Base-by-base conservation (phyloP, 2,113 vertebrate genomes). In the Baryphthengus martii region DNA sequence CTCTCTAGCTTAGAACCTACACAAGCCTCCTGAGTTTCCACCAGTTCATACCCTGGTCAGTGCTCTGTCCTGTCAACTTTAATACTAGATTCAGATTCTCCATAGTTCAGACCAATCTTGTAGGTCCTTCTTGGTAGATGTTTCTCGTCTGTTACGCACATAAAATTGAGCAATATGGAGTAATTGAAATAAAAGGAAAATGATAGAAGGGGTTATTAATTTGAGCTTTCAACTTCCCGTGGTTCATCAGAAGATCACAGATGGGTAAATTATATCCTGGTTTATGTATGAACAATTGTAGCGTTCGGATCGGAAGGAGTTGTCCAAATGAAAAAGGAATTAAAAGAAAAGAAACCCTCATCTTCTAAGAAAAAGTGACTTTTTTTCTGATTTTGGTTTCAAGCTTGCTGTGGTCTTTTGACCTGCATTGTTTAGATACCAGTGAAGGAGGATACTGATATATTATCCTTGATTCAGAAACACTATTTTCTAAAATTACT, bases 71-170 rank as follows among this genome's bases (percentile, higher is more conserved):
- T 66, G 10, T 23, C 65, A 45, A 18, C 49, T 77, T n/a, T 71
- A 7, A 3, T 6, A 1, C 11, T 7, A 13, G 11, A 7, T 58
- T 61, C 17, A 10, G 13, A 3, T 45, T 72, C 39, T 35, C 11
- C 20, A 3, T 14, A 21, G 23, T 11, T 89, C 40, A 50, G 11
- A n/a, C 19, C 3, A 3, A 6, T 18, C 40, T 67, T 3, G 0
- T 39, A 44, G 28, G 26, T 45, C 42, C 42, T 44, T 17, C 44
- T 52, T 42, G 29, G 21, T 19, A 44, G 58, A 8, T 72, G 11
- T 26, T 50, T 23, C 8, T 62, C 28, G 25, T 39, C 47, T 74
- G 61, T 29, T 7, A 2, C 26, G 31, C 24, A 20, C 13, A 3
- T 25, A 52, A 75, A 72, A 24, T 2, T 2, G 39, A 81, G 65